A percentile compares a stretch with the other conserved stretches of the same genome.
Conservation (phyloP, 1,140 invertebrate genomes). For the Cecropterus lyciades region DNA sequence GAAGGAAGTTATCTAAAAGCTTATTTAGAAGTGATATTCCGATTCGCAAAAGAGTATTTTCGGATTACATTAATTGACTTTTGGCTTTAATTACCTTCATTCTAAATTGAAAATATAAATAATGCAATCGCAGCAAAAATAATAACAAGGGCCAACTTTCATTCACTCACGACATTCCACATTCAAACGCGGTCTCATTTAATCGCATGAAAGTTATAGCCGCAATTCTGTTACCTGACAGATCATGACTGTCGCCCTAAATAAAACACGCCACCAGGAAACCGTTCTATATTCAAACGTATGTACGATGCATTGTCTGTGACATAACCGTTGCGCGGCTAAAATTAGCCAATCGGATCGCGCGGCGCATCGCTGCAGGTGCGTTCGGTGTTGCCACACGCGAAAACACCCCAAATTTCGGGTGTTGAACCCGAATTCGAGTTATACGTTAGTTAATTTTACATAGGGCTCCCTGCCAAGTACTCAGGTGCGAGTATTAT, state of each 20-base stretch:
- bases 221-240: constrained; percentile 24
- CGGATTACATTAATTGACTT: no score
- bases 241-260: constrained; percentile 32
- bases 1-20: no score
- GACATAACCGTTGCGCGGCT: constrained; percentile 64
- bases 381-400: constrained; percentile 55
- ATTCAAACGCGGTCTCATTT: constrained; percentile 19
- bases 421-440: constrained; percentile 38
- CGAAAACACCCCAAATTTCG: constrained; percentile 50
- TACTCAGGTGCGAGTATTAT: constrained; percentile 47
- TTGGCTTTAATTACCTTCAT: no score
- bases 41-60: no score
- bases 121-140: no score
- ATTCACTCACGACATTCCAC: constrained; percentile 26
- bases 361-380: constrained; percentile 66
- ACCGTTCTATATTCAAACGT: constrained; percentile 38
- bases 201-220: constrained; percentile 23
- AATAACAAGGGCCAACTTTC: constrained; percentile 18
- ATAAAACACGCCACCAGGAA: constrained; percentile 45
- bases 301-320: constrained; percentile 59
- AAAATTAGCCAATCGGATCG: constrained; percentile 64
- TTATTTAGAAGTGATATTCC: no score
- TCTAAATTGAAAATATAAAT: no score
- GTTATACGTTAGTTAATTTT: constrained; percentile 39
- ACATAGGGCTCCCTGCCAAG: constrained; percentile 46